A percentile compares a stretch with the other conserved stretches of the same genome.
Conservation (phyloP, 2,113 vertebrate species). For the Melanotaenia duboulayi region DNA sequence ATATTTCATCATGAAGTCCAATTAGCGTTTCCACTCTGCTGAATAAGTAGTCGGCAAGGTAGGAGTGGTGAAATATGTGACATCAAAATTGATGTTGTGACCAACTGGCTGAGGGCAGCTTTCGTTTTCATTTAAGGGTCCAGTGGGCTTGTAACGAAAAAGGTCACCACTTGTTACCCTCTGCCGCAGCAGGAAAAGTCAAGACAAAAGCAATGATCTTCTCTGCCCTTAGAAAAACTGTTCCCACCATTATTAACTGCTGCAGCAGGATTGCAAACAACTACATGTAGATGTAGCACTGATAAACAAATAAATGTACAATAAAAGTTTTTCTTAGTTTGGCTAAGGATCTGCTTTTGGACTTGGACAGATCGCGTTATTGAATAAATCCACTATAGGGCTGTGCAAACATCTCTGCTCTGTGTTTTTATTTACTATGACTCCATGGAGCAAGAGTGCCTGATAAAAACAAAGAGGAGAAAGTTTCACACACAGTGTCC, state of each 20-base stretch:
- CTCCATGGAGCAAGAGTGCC: no score
- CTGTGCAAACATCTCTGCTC: no score
- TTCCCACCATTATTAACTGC: slow-evolving; percentile 13
- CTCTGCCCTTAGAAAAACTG: not conserved
- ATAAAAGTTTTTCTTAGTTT: no score
- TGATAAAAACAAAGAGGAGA: no score
- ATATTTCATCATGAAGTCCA: slow-evolving; percentile 58
- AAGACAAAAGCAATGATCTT: slow-evolving; percentile 10
- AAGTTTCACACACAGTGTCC: no score
- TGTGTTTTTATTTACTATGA: no score
- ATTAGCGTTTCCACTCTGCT: slow-evolving; percentile 43
- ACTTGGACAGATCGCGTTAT: no score
- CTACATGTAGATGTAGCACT: not conserved
- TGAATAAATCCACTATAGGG: no score
- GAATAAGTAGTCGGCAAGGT: slow-evolving; percentile 26
- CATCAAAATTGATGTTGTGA: slow-evolving; percentile 25
- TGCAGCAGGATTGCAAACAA: slow-evolving; percentile 4
- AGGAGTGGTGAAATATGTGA: slow-evolving; percentile 18
- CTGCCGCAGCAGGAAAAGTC: slow-evolving; percentile 21
- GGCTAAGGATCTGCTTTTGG: no score
- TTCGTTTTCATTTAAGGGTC: slow-evolving; percentile 58
- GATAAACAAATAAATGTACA: no score
- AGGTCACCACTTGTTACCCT: slow-evolving; percentile 50
- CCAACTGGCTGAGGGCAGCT: slow-evolving; percentile 42
- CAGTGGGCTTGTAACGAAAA: slow-evolving; percentile 40